Evolutionary conservation across 2,797 vertebrate species (phyloP).

Genomic region (Austrolebias charrua): DNA sequence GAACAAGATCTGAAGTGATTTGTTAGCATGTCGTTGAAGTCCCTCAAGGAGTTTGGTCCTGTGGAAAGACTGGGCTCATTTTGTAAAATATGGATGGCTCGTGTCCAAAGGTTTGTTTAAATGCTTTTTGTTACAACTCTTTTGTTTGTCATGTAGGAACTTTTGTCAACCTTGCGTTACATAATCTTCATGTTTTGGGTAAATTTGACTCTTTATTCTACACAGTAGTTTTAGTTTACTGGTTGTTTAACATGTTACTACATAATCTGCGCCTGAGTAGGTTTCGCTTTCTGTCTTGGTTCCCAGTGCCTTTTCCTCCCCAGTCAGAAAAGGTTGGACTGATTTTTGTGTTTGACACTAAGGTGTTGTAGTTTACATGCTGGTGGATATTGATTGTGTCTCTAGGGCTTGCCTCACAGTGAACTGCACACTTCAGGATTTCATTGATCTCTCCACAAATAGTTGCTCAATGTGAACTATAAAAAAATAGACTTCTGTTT

Average conservation of each 20-base stretch:
- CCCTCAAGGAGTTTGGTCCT: constrained; percentile 77
- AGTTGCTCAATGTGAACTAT: background rate
- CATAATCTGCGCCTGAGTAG: background rate
- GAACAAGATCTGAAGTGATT: constrained; percentile 41
- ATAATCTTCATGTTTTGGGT: background rate
- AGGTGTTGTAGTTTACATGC: constrained; percentile 32
- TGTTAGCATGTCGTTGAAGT: constrained; percentile 76
- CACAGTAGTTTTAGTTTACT: background rate
- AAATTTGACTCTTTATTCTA: background rate
- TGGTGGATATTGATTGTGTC: constrained; percentile 54
- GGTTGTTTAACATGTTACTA: background rate
- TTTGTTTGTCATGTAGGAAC: background rate
- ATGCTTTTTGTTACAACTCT: constrained; percentile 4
- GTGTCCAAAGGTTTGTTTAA: constrained; percentile 75
- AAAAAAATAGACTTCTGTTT: too few relatives aligned
- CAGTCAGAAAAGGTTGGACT: constrained; percentile 14
- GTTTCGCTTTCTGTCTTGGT: background rate
- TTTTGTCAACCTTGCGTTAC: background rate
- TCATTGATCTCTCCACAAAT: background rate
- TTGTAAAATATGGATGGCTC: constrained; percentile 79
- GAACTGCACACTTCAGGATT: constrained; percentile 31
- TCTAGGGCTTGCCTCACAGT: constrained; percentile 26
- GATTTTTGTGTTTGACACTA: constrained; percentile 27
- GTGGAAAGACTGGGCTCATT: constrained; percentile 75
- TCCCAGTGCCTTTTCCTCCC: too few relatives aligned